Conservation (phyloP, 2,888 invertebrate genomes). For the Cyclophora albipunctata region DNA sequence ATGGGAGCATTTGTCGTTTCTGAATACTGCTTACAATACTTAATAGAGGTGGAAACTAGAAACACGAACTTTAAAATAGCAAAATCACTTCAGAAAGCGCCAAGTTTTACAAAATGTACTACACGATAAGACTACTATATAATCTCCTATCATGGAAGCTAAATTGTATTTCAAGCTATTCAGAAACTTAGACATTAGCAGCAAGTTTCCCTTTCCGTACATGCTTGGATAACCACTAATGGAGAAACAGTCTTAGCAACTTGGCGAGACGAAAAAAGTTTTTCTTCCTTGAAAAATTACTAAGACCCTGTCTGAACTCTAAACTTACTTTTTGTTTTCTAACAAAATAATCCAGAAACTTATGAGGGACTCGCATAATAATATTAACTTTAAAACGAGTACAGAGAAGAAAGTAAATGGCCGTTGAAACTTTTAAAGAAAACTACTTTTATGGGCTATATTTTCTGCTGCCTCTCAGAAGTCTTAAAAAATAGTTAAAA, state of each 20-base stretch:
- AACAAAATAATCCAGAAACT: conserved; percentile 30
- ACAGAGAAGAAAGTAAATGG: conserved; percentile 16
- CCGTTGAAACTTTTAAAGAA: conserved; percentile 14
- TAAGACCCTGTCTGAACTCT: conserved; percentile 42
- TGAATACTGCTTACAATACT: too few relatives aligned
- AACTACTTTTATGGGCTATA: conserved; percentile 7
- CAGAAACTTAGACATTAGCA: conserved; percentile 58
- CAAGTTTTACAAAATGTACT: too few relatives aligned
- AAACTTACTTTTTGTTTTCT: conserved; percentile 37
- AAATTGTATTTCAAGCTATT: conserved; percentile 60
- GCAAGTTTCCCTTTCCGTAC: conserved; percentile 58
- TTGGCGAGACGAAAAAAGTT: conserved; percentile 32
- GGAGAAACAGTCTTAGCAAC: conserved; percentile 48
- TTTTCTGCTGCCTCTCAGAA: neutral
- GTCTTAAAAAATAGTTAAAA: too few relatives aligned
- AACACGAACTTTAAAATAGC: too few relatives aligned
- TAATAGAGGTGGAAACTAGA: too few relatives aligned
- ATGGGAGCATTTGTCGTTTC: too few relatives aligned
- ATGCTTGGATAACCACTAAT: conserved; percentile 62
- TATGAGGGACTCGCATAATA: conserved; percentile 18
- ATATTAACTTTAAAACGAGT: conserved; percentile 18
- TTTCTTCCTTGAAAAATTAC: conserved; percentile 39
- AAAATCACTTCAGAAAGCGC: too few relatives aligned
- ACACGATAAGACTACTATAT: too few relatives aligned
- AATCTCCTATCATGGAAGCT: conserved; percentile 7